phyloP scores from a whole-genome alignment of 35 echinoderm and acorn worm genomes.

The Apostichopus californicus region DNA sequence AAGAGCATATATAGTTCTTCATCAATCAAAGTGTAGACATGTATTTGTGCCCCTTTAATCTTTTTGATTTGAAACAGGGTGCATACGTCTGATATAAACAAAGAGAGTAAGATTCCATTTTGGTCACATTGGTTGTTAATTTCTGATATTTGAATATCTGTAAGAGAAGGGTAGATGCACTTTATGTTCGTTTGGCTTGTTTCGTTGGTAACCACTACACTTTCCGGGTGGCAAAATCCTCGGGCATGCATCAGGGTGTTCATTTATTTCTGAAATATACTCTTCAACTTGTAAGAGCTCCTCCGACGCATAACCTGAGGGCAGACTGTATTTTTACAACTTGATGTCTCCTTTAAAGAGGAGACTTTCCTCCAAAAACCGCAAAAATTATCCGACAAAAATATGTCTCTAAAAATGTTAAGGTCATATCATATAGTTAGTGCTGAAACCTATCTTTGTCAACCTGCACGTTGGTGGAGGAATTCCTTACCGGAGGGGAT shows the following conservation, averaged over 20 bases:
- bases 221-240: constrained; percentile 41
- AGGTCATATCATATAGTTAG: constrained; percentile 10
- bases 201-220: constrained; percentile 22
- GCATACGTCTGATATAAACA: no score
- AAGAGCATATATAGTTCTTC: no score
- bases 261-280: constrained; percentile 3
- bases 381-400: constrained; percentile 16
- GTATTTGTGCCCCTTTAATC: no score
- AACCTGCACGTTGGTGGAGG: constrained; percentile 26
- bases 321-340: constrained; percentile 15
- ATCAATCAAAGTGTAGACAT: no score
- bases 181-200: background rate
- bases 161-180: background rate
- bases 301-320: constrained; percentile 6
- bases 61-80: no score
- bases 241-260: background rate
- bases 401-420: constrained; percentile 6
- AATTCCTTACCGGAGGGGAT: constrained; percentile 44
- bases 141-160: no score
- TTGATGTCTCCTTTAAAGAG: constrained; percentile 48
- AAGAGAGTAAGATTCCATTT: no score
- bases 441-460: constrained; percentile 47
- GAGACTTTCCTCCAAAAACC: constrained; percentile 11
- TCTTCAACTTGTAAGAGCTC: background rate
- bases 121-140: no score